Conservation (phyloP, 2,113 vertebrate genomes). For the Tamias sibiricus region DNA sequence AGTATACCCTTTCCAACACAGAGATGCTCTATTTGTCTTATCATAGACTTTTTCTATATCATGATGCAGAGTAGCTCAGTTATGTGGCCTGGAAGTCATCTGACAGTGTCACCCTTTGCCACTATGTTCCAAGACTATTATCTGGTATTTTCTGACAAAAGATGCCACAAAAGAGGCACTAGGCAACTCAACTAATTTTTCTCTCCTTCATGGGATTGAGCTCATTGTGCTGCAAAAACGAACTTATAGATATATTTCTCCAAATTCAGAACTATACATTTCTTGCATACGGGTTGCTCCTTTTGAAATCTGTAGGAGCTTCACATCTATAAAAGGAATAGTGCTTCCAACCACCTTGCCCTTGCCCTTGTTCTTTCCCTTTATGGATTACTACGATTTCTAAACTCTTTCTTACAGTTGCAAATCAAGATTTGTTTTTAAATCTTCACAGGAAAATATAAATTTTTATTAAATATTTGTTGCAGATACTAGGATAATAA, state of each 20-base stretch:
- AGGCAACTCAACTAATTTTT: background rate
- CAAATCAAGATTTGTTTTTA: background rate
- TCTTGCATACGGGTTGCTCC: background rate
- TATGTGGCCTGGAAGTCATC: background rate
- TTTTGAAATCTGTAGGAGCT: constrained; percentile 19
- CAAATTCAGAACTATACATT: background rate
- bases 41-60: background rate
- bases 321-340: background rate
- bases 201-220: constrained; percentile 8
- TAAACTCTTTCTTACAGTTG: background rate
- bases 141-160: constrained; percentile 38
- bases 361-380: background rate
- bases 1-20: background rate
- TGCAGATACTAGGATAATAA: constrained; percentile 6
- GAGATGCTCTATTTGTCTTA: background rate
- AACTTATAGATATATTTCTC: background rate
- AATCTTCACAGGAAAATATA: background rate
- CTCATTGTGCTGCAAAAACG: background rate
- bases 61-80: background rate
- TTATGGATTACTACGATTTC: background rate
- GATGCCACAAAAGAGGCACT: background rate
- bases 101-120: background rate
- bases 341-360: background rate
- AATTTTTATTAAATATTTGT: constrained; percentile 26
- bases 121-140: background rate